These are phyloP conservation scores for Pangasius macronema DNA, from an alignment of 2,797 vertebrate genomes.

Conservation along the genomic window DNA sequence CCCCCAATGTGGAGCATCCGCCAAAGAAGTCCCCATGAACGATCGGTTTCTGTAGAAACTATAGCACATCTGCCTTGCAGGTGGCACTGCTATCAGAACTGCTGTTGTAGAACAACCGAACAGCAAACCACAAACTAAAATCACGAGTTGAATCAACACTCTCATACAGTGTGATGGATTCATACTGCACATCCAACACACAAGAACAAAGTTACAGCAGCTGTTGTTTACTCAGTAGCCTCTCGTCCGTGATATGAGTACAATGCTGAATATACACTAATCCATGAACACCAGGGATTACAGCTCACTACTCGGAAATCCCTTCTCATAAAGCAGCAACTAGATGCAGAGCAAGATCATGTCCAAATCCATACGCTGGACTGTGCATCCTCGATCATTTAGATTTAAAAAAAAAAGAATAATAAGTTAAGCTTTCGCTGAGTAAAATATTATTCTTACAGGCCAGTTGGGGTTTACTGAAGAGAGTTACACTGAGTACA, in stretches of 20 bases:
- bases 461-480: neutral
- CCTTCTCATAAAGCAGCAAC: neutral
- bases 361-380: neutral
- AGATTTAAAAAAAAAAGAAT: neutral
- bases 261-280: slow-evolving; percentile 10
- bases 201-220: neutral
- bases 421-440: neutral
- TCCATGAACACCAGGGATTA: slow-evolving; percentile 10
- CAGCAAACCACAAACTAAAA: neutral
- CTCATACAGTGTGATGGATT: neutral
- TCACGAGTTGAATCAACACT: neutral
- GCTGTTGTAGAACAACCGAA: neutral
- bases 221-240: slow-evolving; percentile 23
- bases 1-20: too few species aligned
- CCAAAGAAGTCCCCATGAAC: neutral
- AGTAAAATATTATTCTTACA: neutral
- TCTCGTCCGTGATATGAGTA: neutral
- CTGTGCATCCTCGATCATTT: neutral
- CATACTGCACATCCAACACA: neutral
- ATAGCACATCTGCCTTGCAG: neutral
- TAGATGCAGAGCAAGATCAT: neutral
- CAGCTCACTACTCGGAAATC: neutral
- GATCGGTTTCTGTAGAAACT: neutral
- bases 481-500: neutral
- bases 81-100: neutral